These are phyloP conservation scores for Phocides pigmalion DNA, from an alignment of 1,140 invertebrate genomes.

Conservation along the genomic window DNA sequence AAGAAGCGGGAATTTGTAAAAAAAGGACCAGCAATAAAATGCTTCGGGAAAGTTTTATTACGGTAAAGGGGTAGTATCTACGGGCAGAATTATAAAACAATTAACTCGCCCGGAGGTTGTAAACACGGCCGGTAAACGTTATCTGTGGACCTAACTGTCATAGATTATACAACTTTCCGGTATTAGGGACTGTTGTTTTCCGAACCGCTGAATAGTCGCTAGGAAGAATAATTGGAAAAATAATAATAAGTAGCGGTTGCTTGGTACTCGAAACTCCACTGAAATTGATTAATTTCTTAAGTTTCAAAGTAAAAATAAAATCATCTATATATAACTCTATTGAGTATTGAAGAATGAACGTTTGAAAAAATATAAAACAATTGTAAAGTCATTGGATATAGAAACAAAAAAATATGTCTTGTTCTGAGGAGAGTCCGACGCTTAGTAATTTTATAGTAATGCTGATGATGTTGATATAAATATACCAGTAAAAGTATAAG, in stretches of 20 bases:
- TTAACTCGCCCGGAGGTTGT: conserved; percentile 44
- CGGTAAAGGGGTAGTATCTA: conserved; percentile 57
- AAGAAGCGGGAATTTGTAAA: conserved; percentile 38
- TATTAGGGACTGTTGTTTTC: conserved; percentile 17
- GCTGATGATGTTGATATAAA: too few species aligned
- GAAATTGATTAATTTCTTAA: too few species aligned
- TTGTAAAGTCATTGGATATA: too few species aligned
- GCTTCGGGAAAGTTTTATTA: conserved; percentile 75
- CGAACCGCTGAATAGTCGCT: not conserved
- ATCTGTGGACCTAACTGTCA: conserved; percentile 43
- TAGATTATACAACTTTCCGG: conserved; percentile 14
- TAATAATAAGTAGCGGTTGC: not conserved
- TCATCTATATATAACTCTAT: too few species aligned
- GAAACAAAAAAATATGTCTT: too few species aligned
- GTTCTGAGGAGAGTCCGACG: too few species aligned
- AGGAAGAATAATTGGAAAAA: not conserved
- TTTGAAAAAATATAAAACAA: too few species aligned
- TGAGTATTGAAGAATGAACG: too few species aligned
- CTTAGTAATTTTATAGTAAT: too few species aligned
- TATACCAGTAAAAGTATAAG: too few species aligned
- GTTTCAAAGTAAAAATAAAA: too few species aligned
- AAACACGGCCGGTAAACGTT: conserved; percentile 45
- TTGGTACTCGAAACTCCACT: too few species aligned
- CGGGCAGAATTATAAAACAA: conserved; percentile 60
- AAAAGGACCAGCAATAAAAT: conserved; percentile 54